phyloP scores from a whole-genome alignment of 2,797 vertebrate genomes.

The Parambassis ranga region DNA sequence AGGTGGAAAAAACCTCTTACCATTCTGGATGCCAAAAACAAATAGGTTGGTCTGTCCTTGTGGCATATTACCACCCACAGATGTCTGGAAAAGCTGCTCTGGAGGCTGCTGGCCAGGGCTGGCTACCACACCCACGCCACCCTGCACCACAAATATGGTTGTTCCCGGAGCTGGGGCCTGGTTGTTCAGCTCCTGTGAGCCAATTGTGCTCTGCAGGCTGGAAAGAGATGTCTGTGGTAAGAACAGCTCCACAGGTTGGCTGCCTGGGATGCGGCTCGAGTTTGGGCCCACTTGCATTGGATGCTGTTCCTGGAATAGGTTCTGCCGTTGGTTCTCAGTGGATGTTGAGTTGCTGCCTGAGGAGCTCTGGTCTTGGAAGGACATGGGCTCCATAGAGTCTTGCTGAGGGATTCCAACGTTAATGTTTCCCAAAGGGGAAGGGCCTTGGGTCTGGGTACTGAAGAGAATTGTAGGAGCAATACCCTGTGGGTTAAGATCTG shows the following conservation, averaged over 20 bases:
- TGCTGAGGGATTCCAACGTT: constrained; percentile 82
- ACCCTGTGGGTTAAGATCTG: constrained; percentile 83
- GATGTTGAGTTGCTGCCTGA: constrained; percentile 75
- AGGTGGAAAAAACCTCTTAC: constrained; percentile 75
- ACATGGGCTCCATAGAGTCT: constrained; percentile 90
- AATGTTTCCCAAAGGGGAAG: constrained; percentile 75
- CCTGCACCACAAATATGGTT: constrained; percentile 90
- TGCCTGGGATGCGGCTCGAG: constrained; percentile 83
- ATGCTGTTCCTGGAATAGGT: constrained; percentile 91
- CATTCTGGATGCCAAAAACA: constrained; percentile 95
- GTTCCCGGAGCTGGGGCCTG: constrained; percentile 76
- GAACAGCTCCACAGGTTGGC: constrained; percentile 91
- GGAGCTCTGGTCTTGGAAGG: constrained; percentile 90
- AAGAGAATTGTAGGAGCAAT: constrained; percentile 85
- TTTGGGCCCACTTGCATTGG: constrained; percentile 94
- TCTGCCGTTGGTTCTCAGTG: constrained; percentile 75
- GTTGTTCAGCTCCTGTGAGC: constrained; percentile 88
- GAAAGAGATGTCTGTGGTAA: constrained; percentile 92
- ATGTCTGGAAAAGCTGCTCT: constrained; percentile 88
- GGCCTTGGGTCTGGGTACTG: constrained; percentile 77
- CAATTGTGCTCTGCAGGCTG: constrained; percentile 87
- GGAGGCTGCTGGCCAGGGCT: constrained; percentile 84
- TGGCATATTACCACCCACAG: constrained; percentile 85
- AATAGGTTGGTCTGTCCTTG: constrained; percentile 90
- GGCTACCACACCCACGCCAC: constrained; percentile 80